Base-by-base conservation (phyloP, 2,797 vertebrate species). In the Heliangelus exortis region DNA sequence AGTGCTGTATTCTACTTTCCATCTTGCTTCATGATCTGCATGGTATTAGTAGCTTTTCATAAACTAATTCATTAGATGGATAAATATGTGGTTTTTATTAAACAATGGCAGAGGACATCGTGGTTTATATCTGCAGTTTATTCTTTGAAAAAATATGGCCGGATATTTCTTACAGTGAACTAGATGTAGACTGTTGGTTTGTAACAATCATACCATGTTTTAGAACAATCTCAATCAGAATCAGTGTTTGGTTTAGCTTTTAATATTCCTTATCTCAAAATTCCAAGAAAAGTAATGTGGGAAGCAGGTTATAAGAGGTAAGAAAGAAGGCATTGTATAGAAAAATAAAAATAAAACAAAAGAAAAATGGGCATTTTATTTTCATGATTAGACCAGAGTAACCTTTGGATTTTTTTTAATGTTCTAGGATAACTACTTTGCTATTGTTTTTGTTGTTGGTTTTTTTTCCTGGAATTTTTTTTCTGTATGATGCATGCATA, bases 401-500 rank as follows among this genome's bases (percentile, higher is more conserved):
- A 2, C 6, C 7, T 3, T 29, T 39, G n/a, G 6, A 5, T 18
- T 29, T 62, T 36, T 72, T 67, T 19, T 23, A 33, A 25, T 41
- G 2, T 58, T 82, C 47, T 36, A 45, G 28, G 9, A 8, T 45
- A 47, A 58, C 23, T 65, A 6, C 8, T 50, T 72, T 50, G 2
- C 7, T 54, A 10, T 7, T 17, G 6, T 23, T 20, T 33, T 39
- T 39, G 39, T 5, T 6, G 13, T 39, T 39, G 39, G 10, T 39
- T 20, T 19, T 21, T 63, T 17, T 7, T 19, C 9, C n/a, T 61
- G 51, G 6, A 43, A 16, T 1, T 51, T 15, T 41, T 69, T 48
- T 55, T 6, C 23, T 59, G 2, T 17, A 2, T 43, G 13, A 31
- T 0, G 2, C 7, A 21, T 41, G 10, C 7, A 25, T n/a, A 47